Evolutionary conservation across 2,888 invertebrate species (phyloP).

Genomic region (Morinoia aosen): DNA sequence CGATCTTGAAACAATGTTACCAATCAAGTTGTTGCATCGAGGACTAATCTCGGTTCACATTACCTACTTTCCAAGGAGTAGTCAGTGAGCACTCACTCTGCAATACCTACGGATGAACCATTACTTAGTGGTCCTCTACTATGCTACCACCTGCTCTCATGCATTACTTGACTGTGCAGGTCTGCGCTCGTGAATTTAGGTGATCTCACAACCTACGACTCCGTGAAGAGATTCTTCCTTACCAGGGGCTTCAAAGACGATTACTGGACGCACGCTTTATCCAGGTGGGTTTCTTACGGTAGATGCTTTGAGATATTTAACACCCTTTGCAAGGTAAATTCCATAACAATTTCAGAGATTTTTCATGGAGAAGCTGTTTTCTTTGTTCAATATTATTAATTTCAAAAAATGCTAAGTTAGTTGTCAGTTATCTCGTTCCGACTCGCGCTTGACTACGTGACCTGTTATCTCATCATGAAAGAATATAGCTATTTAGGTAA

Average conservation of each 20-base stretch:
- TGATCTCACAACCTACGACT: constrained; percentile 68
- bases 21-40: too few species aligned
- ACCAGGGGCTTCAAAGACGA: constrained; percentile 60
- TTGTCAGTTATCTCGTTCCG: background rate
- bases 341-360: background rate
- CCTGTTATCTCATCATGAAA: background rate
- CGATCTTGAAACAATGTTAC: too few species aligned
- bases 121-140: background rate
- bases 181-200: constrained; percentile 68
- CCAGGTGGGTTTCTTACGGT: constrained; percentile 62
- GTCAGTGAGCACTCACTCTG: too few species aligned
- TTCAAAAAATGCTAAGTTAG: background rate
- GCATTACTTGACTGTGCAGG: constrained; percentile 42
- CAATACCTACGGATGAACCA: too few species aligned
- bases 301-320: background rate
- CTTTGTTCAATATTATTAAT: background rate
- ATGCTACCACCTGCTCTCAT: background rate
- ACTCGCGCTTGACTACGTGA: background rate
- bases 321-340: constrained; percentile 53
- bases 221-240: constrained; percentile 68
- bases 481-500: background rate
- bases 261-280: constrained; percentile 66
- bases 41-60: too few species aligned
- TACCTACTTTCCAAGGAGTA: too few species aligned
- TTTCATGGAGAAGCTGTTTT: background rate